Base-by-base conservation (phyloP, 2,797 vertebrate species). In the Pelochelys cantorii region DNA sequence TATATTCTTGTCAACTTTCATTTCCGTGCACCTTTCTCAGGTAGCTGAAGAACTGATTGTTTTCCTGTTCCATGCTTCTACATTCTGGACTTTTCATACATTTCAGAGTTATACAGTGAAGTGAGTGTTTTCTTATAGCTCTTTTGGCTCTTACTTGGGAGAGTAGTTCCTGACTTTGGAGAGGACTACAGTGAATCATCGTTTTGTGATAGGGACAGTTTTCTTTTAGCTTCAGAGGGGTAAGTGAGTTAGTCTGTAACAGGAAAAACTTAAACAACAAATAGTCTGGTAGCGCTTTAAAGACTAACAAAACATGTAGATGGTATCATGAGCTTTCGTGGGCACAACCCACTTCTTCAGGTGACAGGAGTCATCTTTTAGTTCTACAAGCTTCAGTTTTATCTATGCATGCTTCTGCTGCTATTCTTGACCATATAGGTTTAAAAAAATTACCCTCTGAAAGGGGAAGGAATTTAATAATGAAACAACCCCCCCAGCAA, bases 401-500 rank as follows among this genome's bases (percentile, higher is more conserved):
- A 37, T 71, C 68, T 71, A 5, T 22, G 22, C 34, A 12, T 71
- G 68, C 13, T 37, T 71, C 18, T 3, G 34, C 68, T 37, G 68
- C 68, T 71, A 34, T 71, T 71, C 34, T 71, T 71, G 68, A n/a
- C 68, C 34, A 37, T 11, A 17, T 11, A 65, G 18, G 31, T 56
- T 59, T 14, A 65, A 82, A 65, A n/a, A 65, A n/a, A 65, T 9
- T 65, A 89, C 55, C 27, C 55, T 23, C 42, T 59, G 84, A 2
- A n/a, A 14, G 37, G 57, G 29, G 48, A 85, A 88, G 57, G 65
- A 84, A 83, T 71, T 62, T 86, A 77, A 81, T 92, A 94, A 59
- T 11, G 87, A 90, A 88, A 74, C 7, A 79, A 85, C 59, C 59
- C 5, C 71, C 13, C 37, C 68, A 52, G 65, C 81, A 11, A 22